Percentiles rank a stretch among this genome's conserved stretches.
phyloP scores from a whole-genome alignment of 2,113 vertebrate genomes.

The Pelvicachromis taeniatus region DNA sequence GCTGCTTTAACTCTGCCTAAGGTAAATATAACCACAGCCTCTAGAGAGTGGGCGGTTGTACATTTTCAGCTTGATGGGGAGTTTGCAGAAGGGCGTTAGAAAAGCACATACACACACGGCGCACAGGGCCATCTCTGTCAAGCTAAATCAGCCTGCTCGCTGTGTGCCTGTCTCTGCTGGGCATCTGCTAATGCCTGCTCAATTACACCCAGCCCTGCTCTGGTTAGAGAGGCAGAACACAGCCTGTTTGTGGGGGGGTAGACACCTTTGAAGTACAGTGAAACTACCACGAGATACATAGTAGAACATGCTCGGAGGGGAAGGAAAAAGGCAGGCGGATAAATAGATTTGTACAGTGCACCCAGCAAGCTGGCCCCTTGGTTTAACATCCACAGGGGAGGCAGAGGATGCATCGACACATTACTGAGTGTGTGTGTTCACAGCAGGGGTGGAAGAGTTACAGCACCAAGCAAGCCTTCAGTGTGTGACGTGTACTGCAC shows the following conservation, averaged over 20 bases:
- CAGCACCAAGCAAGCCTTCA: constrained; percentile 1
- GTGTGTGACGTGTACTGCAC: not conserved
- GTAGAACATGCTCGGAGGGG: not conserved
- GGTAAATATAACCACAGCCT: constrained; percentile 45
- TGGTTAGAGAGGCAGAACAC: not conserved
- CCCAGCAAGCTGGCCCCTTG: constrained; percentile 1
- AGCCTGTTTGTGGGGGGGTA: not conserved
- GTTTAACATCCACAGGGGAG: not conserved
- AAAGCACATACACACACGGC: too few relatives aligned
- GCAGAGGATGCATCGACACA: not conserved
- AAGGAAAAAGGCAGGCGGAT: not conserved
- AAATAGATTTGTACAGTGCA: constrained; percentile 17
- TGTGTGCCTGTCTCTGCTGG: constrained; percentile 32
- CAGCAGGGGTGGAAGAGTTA: constrained; percentile 1
- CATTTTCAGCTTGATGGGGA: constrained; percentile 19
- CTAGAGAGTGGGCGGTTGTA: constrained; percentile 37
- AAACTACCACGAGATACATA: not conserved
- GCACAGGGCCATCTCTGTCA: constrained; percentile 22
- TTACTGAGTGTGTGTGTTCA: not conserved
- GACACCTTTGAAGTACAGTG: constrained; percentile 19
- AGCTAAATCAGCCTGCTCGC: constrained; percentile 10
- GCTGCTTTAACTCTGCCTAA: constrained; percentile 9
- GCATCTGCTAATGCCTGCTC: constrained; percentile 41
- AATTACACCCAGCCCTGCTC: constrained; percentile 28
- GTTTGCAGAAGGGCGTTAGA: not conserved